phyloP scores from a whole-genome alignment of 2,888 invertebrate species.

The Torymus tubicola region DNA sequence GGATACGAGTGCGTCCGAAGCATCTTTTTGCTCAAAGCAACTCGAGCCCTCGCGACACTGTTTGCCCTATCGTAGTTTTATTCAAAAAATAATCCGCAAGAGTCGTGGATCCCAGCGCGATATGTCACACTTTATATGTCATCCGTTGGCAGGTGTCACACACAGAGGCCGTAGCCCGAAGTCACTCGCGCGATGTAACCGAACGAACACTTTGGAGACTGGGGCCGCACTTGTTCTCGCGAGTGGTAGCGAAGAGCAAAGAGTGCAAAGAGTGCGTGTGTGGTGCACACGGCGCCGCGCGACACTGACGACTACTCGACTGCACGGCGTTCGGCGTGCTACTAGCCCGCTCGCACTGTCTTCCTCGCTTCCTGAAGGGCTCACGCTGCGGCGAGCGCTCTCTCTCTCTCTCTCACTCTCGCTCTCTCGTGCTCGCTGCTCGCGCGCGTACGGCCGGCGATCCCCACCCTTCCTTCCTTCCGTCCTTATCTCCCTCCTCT shows the following conservation, averaged over 20 bases:
- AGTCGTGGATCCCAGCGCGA: too few relatives aligned
- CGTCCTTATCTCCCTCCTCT: conserved; percentile 57
- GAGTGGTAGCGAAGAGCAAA: conserved; percentile 29
- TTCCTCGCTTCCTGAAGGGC: conserved; percentile 74
- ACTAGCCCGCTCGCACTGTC: conserved; percentile 70
- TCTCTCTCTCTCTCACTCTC: conserved; percentile 34
- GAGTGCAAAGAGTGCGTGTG: conserved; percentile 28
- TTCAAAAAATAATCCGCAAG: too few relatives aligned
- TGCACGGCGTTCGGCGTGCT: conserved; percentile 72
- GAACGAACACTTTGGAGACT: too few relatives aligned
- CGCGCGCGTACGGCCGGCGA: conserved; percentile 16
- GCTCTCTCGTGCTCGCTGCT: conserved; percentile 13
- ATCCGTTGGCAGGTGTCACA: too few relatives aligned
- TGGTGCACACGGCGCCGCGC: conserved; percentile 24
- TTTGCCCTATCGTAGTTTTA: too few relatives aligned
- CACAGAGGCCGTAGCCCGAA: too few relatives aligned
- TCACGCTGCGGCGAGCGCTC: conserved; percentile 34
- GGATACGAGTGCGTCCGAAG: conserved; percentile 53
- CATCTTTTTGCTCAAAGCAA: conserved; percentile 30
- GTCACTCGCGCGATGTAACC: too few relatives aligned
- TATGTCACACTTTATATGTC: too few relatives aligned
- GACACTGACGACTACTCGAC: conserved; percentile 64
- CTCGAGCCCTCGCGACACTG: too few relatives aligned
- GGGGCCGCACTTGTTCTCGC: not conserved
- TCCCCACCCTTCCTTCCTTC: conserved; percentile 56